phyloP scores from a whole-genome alignment of 1,140 invertebrate genomes.

The Hycleus phaleratus region DNA sequence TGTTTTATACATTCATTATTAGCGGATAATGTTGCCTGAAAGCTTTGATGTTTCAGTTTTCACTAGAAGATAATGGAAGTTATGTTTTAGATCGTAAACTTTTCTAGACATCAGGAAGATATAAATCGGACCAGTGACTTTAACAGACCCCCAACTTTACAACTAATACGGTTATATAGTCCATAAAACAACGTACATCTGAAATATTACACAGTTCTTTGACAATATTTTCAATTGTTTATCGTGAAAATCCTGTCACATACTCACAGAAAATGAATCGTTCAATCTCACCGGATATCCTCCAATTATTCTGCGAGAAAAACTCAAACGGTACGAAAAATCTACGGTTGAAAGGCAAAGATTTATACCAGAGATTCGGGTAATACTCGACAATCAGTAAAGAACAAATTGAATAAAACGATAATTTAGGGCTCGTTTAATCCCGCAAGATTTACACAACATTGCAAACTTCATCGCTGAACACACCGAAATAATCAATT shows the following conservation, averaged over 20 bases:
- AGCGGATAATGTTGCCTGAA: too few relatives aligned
- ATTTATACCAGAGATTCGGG: constrained; percentile 33
- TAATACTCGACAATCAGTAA: constrained; percentile 1
- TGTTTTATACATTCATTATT: too few relatives aligned
- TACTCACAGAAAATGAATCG: background rate
- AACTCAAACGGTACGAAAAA: constrained; percentile 38
- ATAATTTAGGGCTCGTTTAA: constrained; percentile 34
- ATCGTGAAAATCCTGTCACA: too few relatives aligned
- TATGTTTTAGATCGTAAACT: constrained; percentile 24
- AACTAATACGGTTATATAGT: constrained; percentile 23
- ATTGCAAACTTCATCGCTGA: constrained; percentile 41
- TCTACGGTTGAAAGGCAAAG: constrained; percentile 36
- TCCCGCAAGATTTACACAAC: constrained; percentile 42
- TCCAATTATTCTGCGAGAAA: constrained; percentile 38
- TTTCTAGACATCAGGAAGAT: constrained; percentile 29
- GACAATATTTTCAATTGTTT: too few relatives aligned
- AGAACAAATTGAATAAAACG: background rate
- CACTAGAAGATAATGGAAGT: constrained; percentile 19
- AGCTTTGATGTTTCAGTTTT: too few relatives aligned
- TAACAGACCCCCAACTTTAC: constrained; percentile 27
- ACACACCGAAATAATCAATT: constrained; percentile 40
- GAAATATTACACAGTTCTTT: too few relatives aligned
- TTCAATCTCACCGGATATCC: constrained; percentile 30
- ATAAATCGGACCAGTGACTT: constrained; percentile 31
- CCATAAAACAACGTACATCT: constrained; percentile 11